A percentile compares a stretch with the other conserved stretches of the same genome.
Conservation (phyloP, 2,113 vertebrate species). For the Grantiella picta region DNA sequence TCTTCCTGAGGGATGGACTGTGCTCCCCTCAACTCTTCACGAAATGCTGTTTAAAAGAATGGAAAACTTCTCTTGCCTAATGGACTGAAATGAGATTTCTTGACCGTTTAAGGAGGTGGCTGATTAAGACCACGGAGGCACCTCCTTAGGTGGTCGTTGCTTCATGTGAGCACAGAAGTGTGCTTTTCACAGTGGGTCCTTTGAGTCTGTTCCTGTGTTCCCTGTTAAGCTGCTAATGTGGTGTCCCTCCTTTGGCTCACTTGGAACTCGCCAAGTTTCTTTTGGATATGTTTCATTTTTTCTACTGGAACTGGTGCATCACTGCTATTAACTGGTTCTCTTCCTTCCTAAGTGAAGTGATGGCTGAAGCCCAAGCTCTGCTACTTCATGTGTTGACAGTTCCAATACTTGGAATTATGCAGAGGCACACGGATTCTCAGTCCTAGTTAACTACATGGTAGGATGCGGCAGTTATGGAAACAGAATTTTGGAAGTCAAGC, state of each 20-base stretch:
- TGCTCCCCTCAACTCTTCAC: constrained; percentile 24
- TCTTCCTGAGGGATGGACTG: not conserved
- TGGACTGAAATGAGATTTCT: constrained; percentile 53
- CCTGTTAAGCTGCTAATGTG: constrained; percentile 71
- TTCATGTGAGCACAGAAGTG: constrained; percentile 42
- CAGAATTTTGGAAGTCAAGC: not conserved
- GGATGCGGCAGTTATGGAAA: not conserved
- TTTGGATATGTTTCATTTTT: constrained; percentile 70
- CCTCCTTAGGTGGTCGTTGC: constrained; percentile 70
- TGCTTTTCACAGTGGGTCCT: constrained; percentile 65
- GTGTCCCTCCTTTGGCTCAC: constrained; percentile 73
- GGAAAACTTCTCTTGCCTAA: constrained; percentile 54
- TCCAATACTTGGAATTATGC: constrained; percentile 47
- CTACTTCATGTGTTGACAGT: constrained; percentile 67
- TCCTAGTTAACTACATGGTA: constrained; percentile 40
- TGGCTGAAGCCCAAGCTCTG: constrained; percentile 64
- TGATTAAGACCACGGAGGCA: constrained; percentile 62
- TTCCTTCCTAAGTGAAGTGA: constrained; percentile 72
- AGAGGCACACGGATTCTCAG: constrained; percentile 13
- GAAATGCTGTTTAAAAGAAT: constrained; percentile 40
- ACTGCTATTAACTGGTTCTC: constrained; percentile 72
- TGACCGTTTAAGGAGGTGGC: constrained; percentile 47
- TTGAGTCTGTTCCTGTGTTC: constrained; percentile 65
- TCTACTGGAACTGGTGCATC: constrained; percentile 71
- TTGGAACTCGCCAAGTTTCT: constrained; percentile 76